A percentile compares a stretch with the other conserved stretches of the same genome.
Conservation (phyloP, 37 sponge, comb jelly and placozoan genomes). For the Halisarca cf. caerulea region DNA sequence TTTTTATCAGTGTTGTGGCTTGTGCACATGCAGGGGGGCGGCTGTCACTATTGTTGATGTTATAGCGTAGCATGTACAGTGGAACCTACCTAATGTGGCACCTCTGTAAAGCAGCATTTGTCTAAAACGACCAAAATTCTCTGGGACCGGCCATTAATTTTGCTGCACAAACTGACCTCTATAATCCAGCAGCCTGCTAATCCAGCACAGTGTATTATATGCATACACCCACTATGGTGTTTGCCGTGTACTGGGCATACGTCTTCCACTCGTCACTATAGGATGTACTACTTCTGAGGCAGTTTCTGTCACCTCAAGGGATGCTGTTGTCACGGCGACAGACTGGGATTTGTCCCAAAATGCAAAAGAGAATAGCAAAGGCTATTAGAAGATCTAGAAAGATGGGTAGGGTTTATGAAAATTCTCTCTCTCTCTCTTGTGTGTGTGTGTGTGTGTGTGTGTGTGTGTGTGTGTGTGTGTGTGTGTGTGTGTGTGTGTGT, state of each 20-base stretch:
- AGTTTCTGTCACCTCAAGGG: conserved; percentile 63
- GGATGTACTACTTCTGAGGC: conserved; percentile 69
- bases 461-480: neutral
- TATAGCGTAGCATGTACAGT: no score
- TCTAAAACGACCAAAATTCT: neutral
- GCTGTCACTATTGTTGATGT: no score
- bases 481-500: neutral
- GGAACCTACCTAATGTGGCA: no score
- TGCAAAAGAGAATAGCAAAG: conserved; percentile 51
- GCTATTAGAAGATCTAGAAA: conserved; percentile 50
- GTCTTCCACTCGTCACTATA: neutral
- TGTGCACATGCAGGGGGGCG: no score
- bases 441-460: neutral
- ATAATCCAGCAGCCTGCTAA: no score
- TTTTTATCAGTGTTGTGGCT: no score
- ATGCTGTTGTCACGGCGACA: conserved; percentile 30
- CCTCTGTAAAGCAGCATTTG: neutral
- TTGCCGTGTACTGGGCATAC: no score
- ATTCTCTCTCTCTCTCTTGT: no score
- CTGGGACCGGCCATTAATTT: no score
- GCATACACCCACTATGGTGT: no score
- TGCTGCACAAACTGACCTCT: no score
- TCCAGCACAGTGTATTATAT: no score
- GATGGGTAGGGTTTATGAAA: conserved; percentile 49
- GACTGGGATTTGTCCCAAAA: conserved; percentile 60